Evolutionary conservation across 2,797 vertebrate genomes (phyloP).

Genomic region (Channa striata): DNA sequence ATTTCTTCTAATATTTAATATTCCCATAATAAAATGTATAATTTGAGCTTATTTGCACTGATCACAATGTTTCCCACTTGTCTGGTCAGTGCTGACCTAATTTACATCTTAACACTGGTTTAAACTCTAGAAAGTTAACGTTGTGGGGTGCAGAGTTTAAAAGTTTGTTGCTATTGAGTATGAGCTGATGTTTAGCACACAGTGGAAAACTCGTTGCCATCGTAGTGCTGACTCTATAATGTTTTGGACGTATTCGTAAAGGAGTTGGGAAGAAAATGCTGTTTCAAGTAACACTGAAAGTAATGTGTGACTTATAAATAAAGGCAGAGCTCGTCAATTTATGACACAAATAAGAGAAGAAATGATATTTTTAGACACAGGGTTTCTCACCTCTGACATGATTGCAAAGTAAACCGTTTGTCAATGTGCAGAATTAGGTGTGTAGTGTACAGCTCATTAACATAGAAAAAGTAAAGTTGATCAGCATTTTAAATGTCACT

Average conservation of each 20-base stretch:
- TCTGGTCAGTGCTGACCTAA: slow-evolving; percentile 34
- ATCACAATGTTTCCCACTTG: not conserved
- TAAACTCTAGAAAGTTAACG: slow-evolving; percentile 34
- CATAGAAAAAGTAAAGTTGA: slow-evolving; percentile 13
- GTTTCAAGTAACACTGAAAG: too few relatives aligned
- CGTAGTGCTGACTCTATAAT: not conserved
- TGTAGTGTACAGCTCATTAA: not conserved
- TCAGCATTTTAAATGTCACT: slow-evolving; percentile 10
- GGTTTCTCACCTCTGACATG: not conserved
- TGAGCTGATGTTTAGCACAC: not conserved
- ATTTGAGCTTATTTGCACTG: not conserved
- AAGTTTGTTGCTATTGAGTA: slow-evolving; percentile 12
- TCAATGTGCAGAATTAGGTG: not conserved
- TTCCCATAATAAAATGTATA: too few relatives aligned
- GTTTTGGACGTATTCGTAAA: not conserved
- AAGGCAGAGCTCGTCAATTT: too few relatives aligned
- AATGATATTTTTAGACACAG: not conserved
- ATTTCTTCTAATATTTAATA: not conserved
- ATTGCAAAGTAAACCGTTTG: not conserved
- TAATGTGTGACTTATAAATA: too few relatives aligned
- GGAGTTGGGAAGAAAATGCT: not conserved
- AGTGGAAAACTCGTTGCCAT: not conserved
- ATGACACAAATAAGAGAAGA: too few relatives aligned
- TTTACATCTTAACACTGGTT: slow-evolving; percentile 11
- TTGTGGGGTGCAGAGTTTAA: slow-evolving; percentile 13